A percentile compares a stretch with the other conserved stretches of the same genome.
These are phyloP conservation scores for Cettia cetti DNA, from an alignment of 2,113 vertebrate genomes.

Conservation along the genomic window DNA sequence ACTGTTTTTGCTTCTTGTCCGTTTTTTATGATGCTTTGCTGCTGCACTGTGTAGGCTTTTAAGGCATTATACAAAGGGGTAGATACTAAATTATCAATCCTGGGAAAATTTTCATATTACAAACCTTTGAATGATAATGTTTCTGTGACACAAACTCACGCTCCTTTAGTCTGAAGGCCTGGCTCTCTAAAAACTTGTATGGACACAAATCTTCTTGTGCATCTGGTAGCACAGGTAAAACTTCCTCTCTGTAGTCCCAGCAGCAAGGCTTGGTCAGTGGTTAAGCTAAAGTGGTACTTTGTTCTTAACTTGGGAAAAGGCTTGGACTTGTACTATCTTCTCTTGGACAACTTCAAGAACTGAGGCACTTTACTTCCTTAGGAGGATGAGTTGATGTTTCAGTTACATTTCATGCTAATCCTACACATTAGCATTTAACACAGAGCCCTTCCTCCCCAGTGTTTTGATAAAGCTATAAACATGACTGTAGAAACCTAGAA, in stretches of 20 bases:
- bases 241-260: not conserved
- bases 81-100: not conserved
- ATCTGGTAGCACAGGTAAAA: not conserved
- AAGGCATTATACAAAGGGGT: not conserved
- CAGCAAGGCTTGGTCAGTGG: not conserved
- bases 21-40: not conserved
- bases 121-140: not conserved
- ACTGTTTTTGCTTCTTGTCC: not conserved
- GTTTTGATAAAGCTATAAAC: not conserved
- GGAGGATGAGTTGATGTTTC: not conserved
- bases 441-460: not conserved
- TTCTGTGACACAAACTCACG: not conserved
- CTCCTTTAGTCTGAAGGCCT: not conserved
- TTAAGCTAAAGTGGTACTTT: not conserved
- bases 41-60: not conserved
- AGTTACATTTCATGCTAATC: not conserved
- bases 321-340: not conserved
- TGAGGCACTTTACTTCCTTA: rapidly evolving
- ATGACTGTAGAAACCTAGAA: not conserved
- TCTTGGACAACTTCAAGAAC: not conserved
- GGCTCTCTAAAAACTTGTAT: not conserved
- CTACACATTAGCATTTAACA: not conserved
- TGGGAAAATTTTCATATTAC: not conserved
- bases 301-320: not conserved
- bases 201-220: not conserved